Evolutionary conservation across 2,113 vertebrate genomes (phyloP).

Genomic region (Cyanoliseus patagonus): DNA sequence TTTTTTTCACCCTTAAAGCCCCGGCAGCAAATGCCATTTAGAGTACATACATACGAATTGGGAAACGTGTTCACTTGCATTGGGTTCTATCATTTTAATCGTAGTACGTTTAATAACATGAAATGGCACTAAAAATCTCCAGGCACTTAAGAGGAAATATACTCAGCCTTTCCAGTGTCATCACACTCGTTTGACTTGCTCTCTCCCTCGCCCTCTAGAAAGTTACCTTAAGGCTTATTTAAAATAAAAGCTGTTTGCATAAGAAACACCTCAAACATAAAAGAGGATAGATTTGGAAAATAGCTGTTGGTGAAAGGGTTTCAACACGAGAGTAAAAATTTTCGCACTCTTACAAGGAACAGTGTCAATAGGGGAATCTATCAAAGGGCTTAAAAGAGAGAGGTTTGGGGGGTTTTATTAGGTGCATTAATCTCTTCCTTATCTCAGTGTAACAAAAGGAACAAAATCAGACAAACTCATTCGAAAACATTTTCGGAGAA

Average conservation of each 20-base stretch:
- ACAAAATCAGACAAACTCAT: background rate
- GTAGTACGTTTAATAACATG: background rate
- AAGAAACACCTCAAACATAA: background rate
- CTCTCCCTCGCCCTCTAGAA: background rate
- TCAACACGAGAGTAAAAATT: background rate
- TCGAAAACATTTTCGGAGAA: background rate
- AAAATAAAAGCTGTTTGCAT: conserved; percentile 27
- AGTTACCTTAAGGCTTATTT: conserved; percentile 37
- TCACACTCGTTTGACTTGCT: conserved; percentile 6
- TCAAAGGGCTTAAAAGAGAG: background rate
- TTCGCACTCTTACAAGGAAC: background rate
- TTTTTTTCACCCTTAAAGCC: background rate
- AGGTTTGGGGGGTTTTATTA: background rate
- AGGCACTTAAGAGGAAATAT: background rate
- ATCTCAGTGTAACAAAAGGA: background rate
- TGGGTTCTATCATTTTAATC: background rate
- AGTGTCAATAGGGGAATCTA: background rate
- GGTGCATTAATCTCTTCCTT: background rate
- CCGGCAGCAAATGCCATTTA: background rate
- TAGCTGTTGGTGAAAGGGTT: background rate
- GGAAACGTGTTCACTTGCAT: background rate
- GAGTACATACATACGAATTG: background rate
- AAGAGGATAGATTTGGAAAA: conserved; percentile 2
- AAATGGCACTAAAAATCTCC: background rate
- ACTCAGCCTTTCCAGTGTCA: conserved; percentile 10